Conservation (phyloP, 2,888 invertebrate genomes). For the Nymphalis polychloros region DNA sequence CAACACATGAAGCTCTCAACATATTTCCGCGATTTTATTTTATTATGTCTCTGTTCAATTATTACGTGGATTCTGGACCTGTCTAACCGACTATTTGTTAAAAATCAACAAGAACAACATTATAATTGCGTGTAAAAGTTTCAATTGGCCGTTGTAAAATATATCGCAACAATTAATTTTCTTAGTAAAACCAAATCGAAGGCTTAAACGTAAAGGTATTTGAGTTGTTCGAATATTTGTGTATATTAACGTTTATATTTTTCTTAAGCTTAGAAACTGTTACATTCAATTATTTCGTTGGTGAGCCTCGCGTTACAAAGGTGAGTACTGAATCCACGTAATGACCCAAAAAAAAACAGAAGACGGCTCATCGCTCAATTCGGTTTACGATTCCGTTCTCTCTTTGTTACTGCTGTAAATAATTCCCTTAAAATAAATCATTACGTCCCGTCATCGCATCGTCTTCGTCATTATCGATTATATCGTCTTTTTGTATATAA, state of each 20-base stretch:
- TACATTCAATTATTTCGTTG: neutral
- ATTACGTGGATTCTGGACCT: conserved; percentile 65
- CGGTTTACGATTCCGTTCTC: conserved; percentile 33
- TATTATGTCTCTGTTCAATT: conserved; percentile 67
- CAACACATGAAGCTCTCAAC: conserved; percentile 64
- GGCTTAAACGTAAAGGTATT: too few relatives aligned
- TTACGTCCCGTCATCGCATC: conserved; percentile 47
- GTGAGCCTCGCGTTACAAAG: conserved; percentile 5
- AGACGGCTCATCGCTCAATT: conserved; percentile 65
- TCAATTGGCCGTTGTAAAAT: neutral
- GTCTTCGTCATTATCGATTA: conserved; percentile 45
- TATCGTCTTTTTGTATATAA: conserved; percentile 41
- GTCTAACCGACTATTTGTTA: conserved; percentile 5
- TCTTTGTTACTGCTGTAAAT: conserved; percentile 66
- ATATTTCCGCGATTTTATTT: conserved; percentile 35
- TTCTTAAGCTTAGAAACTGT: neutral
- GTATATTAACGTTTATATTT: neutral
- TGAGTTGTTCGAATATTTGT: too few relatives aligned
- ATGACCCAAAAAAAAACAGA: conserved; percentile 65
- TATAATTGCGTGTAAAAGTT: neutral
- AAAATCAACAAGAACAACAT: neutral
- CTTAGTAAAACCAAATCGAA: too few relatives aligned
- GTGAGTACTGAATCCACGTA: conserved; percentile 59
- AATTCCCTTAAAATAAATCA: conserved; percentile 49
- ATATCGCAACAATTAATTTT: neutral